phyloP scores from a whole-genome alignment of 2,113 vertebrate species.

The Micronisus gabar region DNA sequence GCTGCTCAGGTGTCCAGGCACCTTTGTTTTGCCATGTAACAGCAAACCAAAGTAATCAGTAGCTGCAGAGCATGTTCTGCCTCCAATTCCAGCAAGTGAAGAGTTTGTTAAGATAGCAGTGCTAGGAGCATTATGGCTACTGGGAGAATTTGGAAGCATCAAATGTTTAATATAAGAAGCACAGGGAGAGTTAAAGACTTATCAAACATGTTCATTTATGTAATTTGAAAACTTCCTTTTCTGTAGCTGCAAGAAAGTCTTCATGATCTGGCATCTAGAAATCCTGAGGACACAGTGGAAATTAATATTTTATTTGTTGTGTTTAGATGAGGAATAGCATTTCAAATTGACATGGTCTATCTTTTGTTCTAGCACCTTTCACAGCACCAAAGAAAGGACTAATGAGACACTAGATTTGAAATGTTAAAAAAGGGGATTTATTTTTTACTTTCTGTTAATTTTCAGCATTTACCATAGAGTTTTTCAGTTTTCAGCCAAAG shows the following conservation, averaged over 20 bases:
- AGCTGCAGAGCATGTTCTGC: not conserved
- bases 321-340: not conserved
- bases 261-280: not conserved
- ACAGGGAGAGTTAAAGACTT: not conserved
- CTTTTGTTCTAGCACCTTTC: not conserved
- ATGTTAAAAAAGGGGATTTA: not conserved
- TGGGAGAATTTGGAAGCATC: not conserved
- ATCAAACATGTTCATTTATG: not conserved
- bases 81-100: not conserved
- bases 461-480: not conserved
- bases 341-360: not conserved
- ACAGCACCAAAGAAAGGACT: not conserved
- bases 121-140: not conserved
- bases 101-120: not conserved
- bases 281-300: not conserved
- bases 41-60: not conserved
- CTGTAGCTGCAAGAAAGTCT: conserved; percentile 10
- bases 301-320: conserved; percentile 41
- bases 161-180: not conserved
- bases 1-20: not conserved
- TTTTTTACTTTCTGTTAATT: not conserved
- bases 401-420: not conserved
- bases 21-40: not conserved
- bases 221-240: not conserved
- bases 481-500: not conserved